These are phyloP conservation scores for Gallinago paraguaiae DNA, from an alignment of 2,113 vertebrate genomes.

Conservation along the genomic window DNA sequence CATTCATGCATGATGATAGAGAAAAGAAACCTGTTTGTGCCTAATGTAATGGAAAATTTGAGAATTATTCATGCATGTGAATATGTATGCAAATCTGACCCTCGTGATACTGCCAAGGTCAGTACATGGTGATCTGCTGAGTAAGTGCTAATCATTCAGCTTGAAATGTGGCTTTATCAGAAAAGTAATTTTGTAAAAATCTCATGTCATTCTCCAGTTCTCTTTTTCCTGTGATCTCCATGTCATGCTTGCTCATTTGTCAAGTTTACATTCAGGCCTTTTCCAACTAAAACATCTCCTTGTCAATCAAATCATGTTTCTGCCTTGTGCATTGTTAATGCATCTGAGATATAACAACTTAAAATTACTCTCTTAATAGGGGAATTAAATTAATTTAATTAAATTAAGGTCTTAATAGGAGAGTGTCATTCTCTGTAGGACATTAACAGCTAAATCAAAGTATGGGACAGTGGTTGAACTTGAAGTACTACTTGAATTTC, in stretches of 20 bases:
- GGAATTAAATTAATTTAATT: too few species aligned
- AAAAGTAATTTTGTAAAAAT: conserved; percentile 13
- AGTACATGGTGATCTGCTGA: conserved; percentile 30
- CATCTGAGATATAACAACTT: neutral
- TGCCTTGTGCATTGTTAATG: neutral
- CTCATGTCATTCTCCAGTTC: neutral
- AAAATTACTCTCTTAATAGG: neutral
- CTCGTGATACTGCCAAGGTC: conserved; percentile 2
- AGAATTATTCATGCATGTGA: conserved; percentile 20
- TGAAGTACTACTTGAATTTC: neutral
- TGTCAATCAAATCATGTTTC: neutral
- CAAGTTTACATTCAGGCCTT: neutral
- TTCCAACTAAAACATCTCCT: neutral
- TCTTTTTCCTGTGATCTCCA: neutral
- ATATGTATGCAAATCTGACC: conserved; percentile 27
- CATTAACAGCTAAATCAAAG: neutral
- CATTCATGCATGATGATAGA: neutral
- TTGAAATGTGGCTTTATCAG: conserved; percentile 32
- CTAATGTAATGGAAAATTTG: conserved; percentile 53
- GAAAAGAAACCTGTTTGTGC: conserved; percentile 9
- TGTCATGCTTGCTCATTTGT: neutral
- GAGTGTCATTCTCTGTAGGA: neutral
- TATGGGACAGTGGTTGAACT: neutral
- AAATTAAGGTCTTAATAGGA: neutral
- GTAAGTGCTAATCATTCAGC: conserved; percentile 35